Evolutionary conservation across 2,888 invertebrate genomes (phyloP).

Genomic region (Serrognathus titanus): DNA sequence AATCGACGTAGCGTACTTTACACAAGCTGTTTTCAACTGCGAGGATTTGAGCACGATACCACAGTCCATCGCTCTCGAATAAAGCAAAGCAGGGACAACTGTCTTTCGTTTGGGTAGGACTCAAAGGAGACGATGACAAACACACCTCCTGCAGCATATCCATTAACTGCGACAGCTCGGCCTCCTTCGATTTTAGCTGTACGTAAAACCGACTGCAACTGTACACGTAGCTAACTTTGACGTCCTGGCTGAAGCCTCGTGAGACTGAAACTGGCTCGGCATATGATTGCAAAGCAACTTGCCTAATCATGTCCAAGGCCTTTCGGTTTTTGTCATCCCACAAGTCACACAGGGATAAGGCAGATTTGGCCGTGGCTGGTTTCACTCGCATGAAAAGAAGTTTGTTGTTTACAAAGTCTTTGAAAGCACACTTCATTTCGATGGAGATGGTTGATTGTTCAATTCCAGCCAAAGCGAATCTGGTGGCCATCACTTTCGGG

Average conservation of each 20-base stretch:
- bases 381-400: conserved; percentile 64
- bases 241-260: conserved; percentile 49
- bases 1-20: conserved; percentile 85
- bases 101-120: conserved; percentile 49
- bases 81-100: conserved; percentile 75
- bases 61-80: conserved; percentile 75
- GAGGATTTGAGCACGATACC: conserved; percentile 85
- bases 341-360: conserved; percentile 73
- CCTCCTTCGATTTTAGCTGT: conserved; percentile 62
- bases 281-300: conserved; percentile 40
- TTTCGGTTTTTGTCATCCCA: conserved; percentile 57
- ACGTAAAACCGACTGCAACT: conserved; percentile 72
- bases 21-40: conserved; percentile 44
- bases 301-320: conserved; percentile 56
- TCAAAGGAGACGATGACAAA: conserved; percentile 36
- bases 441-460: conserved; percentile 53
- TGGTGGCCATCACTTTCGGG: conserved; percentile 71
- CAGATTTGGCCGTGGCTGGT: conserved; percentile 65
- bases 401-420: conserved; percentile 62
- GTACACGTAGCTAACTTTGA: conserved; percentile 63
- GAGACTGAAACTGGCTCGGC: conserved; percentile 39
- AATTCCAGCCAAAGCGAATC: conserved; percentile 69
- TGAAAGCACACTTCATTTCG: conserved; percentile 70
- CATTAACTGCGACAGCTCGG: conserved; percentile 65
- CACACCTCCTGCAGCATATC: conserved; percentile 61